Conservation (phyloP, 2,113 vertebrate genomes). For the Pteropus alecto region DNA sequence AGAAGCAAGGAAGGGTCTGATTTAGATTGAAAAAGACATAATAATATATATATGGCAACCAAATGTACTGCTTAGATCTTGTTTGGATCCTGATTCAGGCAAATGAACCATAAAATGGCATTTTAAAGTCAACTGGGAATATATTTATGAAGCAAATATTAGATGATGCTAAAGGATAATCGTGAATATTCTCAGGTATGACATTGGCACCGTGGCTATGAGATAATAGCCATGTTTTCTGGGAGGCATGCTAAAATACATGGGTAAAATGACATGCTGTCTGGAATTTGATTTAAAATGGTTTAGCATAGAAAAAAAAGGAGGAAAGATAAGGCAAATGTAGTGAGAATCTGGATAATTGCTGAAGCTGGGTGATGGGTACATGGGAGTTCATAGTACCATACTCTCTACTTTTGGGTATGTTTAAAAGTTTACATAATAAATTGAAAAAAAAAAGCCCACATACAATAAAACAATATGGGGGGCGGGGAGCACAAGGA, state of each 20-base stretch:
- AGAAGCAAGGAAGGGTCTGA: not conserved
- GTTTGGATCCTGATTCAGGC: not conserved
- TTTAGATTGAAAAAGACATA: not conserved
- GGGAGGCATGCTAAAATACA: not conserved
- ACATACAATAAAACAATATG: not conserved
- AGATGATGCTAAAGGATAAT: not conserved
- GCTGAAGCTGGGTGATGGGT: not conserved
- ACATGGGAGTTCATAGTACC: rapidly evolving
- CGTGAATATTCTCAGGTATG: not conserved
- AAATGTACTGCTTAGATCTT: not conserved
- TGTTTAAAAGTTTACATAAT: not conserved
- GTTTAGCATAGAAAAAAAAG: not conserved
- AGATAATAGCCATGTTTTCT: not conserved
- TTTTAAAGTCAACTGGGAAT: not conserved
- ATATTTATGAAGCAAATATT: not conserved
- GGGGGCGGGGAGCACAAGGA: not conserved
- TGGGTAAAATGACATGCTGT: rapidly evolving
- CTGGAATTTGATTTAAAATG: not conserved
- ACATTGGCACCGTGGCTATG: not conserved
- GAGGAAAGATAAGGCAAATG: not conserved
- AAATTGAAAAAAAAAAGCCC: not conserved
- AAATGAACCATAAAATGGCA: not conserved
- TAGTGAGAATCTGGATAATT: not conserved
- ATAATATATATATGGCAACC: not conserved
- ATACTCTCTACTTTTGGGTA: not conserved